phyloP scores from a whole-genome alignment of 2,888 invertebrate genomes.

The Caenorhabditis doughertyi region DNA sequence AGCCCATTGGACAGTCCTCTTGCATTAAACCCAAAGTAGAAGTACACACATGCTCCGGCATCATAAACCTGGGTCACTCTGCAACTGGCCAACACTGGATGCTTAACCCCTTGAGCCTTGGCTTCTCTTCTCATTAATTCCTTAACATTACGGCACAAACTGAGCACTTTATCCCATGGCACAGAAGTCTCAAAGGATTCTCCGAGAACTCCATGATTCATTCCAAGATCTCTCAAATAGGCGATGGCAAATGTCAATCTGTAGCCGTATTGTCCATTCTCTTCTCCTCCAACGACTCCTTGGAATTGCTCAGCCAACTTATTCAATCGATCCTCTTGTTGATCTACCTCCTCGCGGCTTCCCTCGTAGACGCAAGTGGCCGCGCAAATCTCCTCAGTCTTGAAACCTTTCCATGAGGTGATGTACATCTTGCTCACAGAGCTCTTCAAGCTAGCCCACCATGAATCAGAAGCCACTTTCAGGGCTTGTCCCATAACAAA shows the following conservation, averaged over 20 bases:
- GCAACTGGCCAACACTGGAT: conserved; percentile 84
- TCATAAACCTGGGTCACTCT: conserved; percentile 96
- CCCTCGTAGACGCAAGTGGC: conserved; percentile 95
- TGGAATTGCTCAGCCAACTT: conserved; percentile 86
- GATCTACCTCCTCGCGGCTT: conserved; percentile 87
- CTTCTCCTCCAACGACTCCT: conserved; percentile 88
- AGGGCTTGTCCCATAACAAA: conserved; percentile 89
- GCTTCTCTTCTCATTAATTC: conserved; percentile 87
- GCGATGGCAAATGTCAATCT: conserved; percentile 98
- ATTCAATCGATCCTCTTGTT: conserved; percentile 89
- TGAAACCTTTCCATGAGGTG: conserved; percentile 92
- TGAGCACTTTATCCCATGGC: conserved; percentile 87
- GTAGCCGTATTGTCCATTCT: conserved; percentile 96
- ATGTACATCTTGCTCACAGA: conserved; percentile 92
- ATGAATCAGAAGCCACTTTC: conserved; percentile 70
- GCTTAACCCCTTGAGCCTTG: conserved; percentile 84
- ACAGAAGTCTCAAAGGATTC: conserved; percentile 84
- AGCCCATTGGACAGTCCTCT: conserved; percentile 87
- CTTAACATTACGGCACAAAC: conserved; percentile 93
- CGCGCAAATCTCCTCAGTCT: conserved; percentile 90
- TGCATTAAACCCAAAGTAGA: conserved; percentile 92
- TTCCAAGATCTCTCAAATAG: conserved; percentile 89
- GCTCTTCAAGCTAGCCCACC: conserved; percentile 87
- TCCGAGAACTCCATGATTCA: conserved; percentile 76
- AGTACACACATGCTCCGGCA: conserved; percentile 96